These are phyloP conservation scores for Camponotus floridanus DNA, from an alignment of 1,140 invertebrate species.

Conservation along the genomic window DNA sequence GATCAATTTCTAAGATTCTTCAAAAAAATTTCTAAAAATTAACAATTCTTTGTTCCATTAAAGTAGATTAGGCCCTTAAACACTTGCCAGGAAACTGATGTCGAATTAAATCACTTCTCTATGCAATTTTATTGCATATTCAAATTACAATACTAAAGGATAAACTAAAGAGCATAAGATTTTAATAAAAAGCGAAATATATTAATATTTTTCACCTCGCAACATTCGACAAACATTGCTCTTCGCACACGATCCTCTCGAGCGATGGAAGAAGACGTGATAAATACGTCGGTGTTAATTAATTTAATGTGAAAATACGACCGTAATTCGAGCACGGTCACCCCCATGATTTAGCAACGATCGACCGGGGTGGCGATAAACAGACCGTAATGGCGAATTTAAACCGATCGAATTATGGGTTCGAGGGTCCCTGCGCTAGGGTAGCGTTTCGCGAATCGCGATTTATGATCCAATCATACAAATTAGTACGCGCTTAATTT, in stretches of 20 bases:
- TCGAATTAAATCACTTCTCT: no score
- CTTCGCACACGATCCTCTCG: background rate
- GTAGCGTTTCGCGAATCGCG: no score
- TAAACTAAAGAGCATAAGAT: background rate
- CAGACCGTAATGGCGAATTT: slow-evolving; percentile 41
- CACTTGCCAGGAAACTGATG: no score
- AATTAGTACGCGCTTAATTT: background rate
- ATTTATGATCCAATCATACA: slow-evolving; percentile 45
- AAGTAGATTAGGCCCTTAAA: no score
- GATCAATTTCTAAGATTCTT: no score
- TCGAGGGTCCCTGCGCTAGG: background rate
- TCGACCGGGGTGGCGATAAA: background rate
- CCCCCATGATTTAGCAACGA: background rate
- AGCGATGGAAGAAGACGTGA: background rate
- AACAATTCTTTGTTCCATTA: no score
- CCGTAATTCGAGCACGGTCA: background rate
- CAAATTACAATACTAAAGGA: background rate
- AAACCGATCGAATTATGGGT: slow-evolving; percentile 35
- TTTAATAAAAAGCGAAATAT: background rate
- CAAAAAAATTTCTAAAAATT: no score
- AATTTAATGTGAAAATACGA: slow-evolving; percentile 28
- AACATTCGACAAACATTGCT: background rate
- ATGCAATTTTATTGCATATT: background rate
- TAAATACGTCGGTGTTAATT: slow-evolving; percentile 12
- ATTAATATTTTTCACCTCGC: background rate